Evolutionary conservation across 2,113 vertebrate species (phyloP).

Genomic region (Donacobius atricapilla): DNA sequence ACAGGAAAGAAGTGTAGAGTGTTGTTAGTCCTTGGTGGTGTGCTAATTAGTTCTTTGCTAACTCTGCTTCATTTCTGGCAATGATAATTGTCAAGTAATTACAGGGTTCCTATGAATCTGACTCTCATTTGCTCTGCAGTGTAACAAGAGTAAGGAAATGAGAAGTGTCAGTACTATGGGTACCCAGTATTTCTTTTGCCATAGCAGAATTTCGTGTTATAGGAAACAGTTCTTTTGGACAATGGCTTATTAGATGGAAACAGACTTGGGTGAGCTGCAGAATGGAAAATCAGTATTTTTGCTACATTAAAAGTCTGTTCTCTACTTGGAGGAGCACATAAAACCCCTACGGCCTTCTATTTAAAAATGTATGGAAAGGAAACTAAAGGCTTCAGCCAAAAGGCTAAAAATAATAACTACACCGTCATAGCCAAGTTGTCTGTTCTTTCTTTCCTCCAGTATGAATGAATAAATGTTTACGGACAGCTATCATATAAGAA

Average conservation of each 20-base stretch:
- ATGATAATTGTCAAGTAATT: constrained; percentile 13
- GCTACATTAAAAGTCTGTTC: not conserved
- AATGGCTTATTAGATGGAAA: constrained; percentile 6
- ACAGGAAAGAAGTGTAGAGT: not conserved
- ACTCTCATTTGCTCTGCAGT: not conserved
- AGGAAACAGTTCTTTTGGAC: not conserved
- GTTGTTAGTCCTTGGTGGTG: not conserved
- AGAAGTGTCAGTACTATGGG: not conserved
- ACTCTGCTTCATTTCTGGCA: constrained; percentile 17
- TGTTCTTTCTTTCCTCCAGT: constrained; percentile 7
- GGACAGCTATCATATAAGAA: not conserved
- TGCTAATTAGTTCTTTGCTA: constrained; percentile 23
- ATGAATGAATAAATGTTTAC: not conserved
- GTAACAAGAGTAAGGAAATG: not conserved
- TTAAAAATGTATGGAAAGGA: constrained; percentile 11
- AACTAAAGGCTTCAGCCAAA: not conserved
- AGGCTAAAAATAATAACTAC: constrained; percentile 36
- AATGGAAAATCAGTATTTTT: constrained; percentile 27
- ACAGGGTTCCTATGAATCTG: not conserved
- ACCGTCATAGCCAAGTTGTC: constrained; percentile 4
- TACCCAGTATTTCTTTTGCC: not conserved
- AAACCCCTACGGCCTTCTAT: not conserved
- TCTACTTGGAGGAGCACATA: not conserved
- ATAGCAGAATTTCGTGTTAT: not conserved
- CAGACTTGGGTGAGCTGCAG: not conserved